phyloP scores from a whole-genome alignment of 2,888 invertebrate species.

The Schizotus pectinicornis region DNA sequence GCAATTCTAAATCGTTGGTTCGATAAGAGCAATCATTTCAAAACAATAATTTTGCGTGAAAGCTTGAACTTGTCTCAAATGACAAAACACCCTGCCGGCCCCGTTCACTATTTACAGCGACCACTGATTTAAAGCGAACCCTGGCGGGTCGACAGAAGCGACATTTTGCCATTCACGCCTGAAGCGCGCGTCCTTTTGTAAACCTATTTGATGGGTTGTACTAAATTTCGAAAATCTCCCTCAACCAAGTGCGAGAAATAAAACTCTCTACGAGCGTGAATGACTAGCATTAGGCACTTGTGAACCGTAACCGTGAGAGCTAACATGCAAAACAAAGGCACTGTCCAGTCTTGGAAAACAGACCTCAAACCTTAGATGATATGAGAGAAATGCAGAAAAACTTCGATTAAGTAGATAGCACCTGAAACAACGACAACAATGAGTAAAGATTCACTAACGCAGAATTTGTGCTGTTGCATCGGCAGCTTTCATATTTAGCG shows the following conservation, averaged over 20 bases:
- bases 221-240: conserved; percentile 8
- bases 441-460: not conserved
- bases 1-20: too few species aligned
- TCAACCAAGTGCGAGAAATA: conserved; percentile 10
- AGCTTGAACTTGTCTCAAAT: too few species aligned
- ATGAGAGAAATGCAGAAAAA: not conserved
- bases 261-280: conserved; percentile 24
- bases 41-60: too few species aligned
- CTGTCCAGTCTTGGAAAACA: conserved; percentile 25
- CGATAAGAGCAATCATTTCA: too few species aligned
- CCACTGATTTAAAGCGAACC: too few species aligned
- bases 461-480: too few species aligned
- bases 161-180: not conserved
- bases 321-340: conserved; percentile 27
- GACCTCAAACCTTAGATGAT: conserved; percentile 3
- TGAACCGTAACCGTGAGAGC: conserved; percentile 18
- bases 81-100: too few species aligned
- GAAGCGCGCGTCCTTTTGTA: not conserved
- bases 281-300: conserved; percentile 34
- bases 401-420: not conserved
- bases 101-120: too few species aligned
- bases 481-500: too few species aligned
- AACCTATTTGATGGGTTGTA: conserved; percentile 3
- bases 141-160: not conserved
- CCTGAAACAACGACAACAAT: not conserved